Base-by-base conservation (phyloP, 2,797 vertebrate genomes). In the Coranthus polyacanthus region DNA sequence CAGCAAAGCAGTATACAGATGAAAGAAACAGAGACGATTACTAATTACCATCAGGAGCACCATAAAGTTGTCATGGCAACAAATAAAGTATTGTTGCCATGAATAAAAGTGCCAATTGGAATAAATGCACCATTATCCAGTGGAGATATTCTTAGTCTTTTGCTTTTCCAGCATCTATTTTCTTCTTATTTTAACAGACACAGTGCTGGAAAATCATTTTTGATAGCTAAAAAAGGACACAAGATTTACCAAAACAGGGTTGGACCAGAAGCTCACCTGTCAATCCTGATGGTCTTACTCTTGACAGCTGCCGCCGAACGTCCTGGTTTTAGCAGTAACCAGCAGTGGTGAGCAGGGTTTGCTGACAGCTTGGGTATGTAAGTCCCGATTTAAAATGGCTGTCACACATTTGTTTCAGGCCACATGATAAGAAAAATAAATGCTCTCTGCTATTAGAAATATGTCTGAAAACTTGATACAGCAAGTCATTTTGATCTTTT, bases 341-440 rank as follows among this genome's bases (percentile, higher is more conserved):
- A 54, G 22, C 37, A 18, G 17, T 39, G 44, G 21, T 50, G 11
- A 34, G 20, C 2, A 24, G 18, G 7, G 15, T 44, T 52, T 68
- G 11, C 41, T 53, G 10, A 53, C 62, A 61, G 62, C 32, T 47
- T n/a, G 39, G 53, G 11, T 45, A 18, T 49, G 20, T 54, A 32
- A 32, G 29, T 7, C 10, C 29, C 10, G 29, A 32, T 32, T 32
- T 32, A 32, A 32, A 32, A 32, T 32, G 29, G 29, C 29, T 32
- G 22, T 51, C 39, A 37, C 22, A n/a, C 52, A 34, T 24, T 61
- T 42, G 16, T 63, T 65, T 46, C 21, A 51, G 37, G 51, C 36
- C 32, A 49, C 22, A 34, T 10, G 32, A 56, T 29, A 17, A 34
- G 11, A 51, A 51, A 47, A 75, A 42, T 62, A 51, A 13, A 74